A percentile compares a stretch with the other conserved stretches of the same genome.
Conservation (phyloP, 2,113 vertebrate species). For the Abramis brama region DNA sequence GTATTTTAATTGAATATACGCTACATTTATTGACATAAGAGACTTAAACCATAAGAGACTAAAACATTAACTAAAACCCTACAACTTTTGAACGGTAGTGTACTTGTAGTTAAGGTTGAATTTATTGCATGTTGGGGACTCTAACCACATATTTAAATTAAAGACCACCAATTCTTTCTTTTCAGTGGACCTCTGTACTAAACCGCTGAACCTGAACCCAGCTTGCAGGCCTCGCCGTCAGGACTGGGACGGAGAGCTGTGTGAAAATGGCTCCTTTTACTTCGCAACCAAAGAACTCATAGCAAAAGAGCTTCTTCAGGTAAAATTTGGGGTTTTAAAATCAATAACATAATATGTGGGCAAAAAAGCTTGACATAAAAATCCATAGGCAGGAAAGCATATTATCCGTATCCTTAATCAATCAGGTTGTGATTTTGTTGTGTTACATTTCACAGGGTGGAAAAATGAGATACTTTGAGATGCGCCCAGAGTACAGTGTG, state of each 20-base stretch:
- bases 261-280: constrained; percentile 96
- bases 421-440: no score
- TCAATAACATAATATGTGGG: background rate
- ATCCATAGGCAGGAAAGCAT: background rate
- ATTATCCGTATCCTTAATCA: background rate
- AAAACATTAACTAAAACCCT: no score
- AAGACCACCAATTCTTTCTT: background rate
- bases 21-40: background rate
- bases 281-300: constrained; percentile 83
- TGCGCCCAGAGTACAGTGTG: constrained; percentile 89
- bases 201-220: constrained; percentile 84
- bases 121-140: background rate
- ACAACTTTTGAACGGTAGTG: no score
- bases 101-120: background rate
- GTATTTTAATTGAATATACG: background rate
- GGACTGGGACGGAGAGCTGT: constrained; percentile 93
- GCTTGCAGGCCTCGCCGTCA: constrained; percentile 84
- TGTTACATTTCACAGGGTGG: constrained; percentile 78
- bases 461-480: constrained; percentile 89
- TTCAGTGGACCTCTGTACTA: constrained; percentile 68
- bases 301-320: constrained; percentile 80
- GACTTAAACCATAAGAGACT: background rate
- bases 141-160: background rate
- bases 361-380: background rate
- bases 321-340: constrained; percentile 56